Base-by-base conservation (phyloP, 2,797 vertebrate species). In the Sebastes taczanowskii region DNA sequence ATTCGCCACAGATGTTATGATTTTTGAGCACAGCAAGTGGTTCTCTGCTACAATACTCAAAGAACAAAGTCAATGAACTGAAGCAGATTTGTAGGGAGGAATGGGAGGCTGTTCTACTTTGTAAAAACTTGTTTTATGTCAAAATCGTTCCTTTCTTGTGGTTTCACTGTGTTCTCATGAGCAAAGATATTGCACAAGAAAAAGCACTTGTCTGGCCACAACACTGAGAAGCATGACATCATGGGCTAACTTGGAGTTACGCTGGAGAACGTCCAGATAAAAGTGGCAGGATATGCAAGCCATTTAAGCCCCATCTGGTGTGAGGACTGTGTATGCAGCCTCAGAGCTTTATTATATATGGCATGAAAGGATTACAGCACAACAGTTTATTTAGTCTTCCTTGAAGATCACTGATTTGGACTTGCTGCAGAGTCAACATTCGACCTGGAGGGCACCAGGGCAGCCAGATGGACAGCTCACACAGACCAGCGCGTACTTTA, bases 221-320 rank as follows among this genome's bases (percentile, higher is more conserved):
- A 52, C 81, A 72, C 74, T 42, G 60, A 80, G 77, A 85, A 69
- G 75, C 68, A 78, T 89, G 83, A 89, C 82, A 80, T 91, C 84
- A 89, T 77, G 42, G 64, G 53, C 79, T 76, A 81, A 90, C 67
- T 77, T 81, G 64, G 81, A 86, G 66, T 67, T 42, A 29, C 0
- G 70, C 89, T 94, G 86, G 88, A 90, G 71, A 86, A 66, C 32
- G 23, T 90, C 83, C 89, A 91, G 91, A 91, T 90, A 87, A 88
- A 89, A 84, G 81, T 89, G 87, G 81, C 85, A 91, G 83, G 84
- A 86, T 88, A 82, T 90, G 89, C 32, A 61, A 89, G 71, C 62
- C 74, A 71, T 86, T 85, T 87, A 87, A 90, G 81, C 80, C 70
- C 86, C 86, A 85, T 92, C 89, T 92, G 89, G 81, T 81, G 80